Conservation (phyloP, 2,113 vertebrate species). For the Malurus alboscapulatus region DNA sequence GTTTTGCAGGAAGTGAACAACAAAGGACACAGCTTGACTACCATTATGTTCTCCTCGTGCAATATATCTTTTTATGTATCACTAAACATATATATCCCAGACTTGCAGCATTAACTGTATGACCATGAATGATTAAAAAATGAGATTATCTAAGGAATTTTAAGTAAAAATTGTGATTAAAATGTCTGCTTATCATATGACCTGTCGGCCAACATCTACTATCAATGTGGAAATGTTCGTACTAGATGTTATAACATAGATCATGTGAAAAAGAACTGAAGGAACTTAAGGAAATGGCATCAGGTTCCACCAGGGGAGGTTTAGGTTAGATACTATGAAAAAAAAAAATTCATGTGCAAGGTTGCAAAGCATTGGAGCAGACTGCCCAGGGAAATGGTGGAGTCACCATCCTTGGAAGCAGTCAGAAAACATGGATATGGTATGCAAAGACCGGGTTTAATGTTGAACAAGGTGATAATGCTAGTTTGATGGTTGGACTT, state of each 20-base stretch:
- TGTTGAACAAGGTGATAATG: neutral
- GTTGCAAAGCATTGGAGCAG: neutral
- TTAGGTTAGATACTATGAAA: neutral
- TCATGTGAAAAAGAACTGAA: neutral
- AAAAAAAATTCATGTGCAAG: too few relatives aligned
- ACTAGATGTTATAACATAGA: neutral
- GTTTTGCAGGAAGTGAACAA: neutral
- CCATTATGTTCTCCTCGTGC: neutral
- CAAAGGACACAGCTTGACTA: neutral
- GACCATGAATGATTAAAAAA: neutral
- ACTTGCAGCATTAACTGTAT: neutral
- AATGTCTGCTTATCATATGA: neutral
- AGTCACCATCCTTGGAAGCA: neutral
- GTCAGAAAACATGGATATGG: neutral
- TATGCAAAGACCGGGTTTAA: neutral
- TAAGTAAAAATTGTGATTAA: neutral
- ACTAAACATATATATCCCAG: neutral
- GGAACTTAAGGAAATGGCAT: neutral
- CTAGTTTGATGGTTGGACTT: neutral
- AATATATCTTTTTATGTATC: neutral
- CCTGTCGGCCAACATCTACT: neutral
- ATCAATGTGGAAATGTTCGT: neutral
- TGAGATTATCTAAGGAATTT: neutral
- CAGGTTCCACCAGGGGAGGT: neutral
- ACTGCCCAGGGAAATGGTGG: rapidly evolving